These are phyloP conservation scores for Drosophila kurseongensis DNA, from an alignment of 1,140 invertebrate species.

Conservation along the genomic window DNA sequence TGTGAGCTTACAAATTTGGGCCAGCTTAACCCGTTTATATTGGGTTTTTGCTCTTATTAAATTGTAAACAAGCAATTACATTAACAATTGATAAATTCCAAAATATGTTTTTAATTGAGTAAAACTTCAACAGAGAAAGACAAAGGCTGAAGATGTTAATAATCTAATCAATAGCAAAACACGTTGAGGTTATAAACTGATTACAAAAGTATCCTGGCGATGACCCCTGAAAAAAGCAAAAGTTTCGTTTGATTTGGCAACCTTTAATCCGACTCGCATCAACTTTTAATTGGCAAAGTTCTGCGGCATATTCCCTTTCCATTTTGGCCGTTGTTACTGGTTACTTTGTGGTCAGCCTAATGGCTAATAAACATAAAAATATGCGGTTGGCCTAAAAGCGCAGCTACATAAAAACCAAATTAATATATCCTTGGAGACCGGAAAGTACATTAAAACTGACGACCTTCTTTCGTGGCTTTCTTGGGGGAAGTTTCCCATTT, in stretches of 20 bases:
- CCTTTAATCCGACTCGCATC: slow-evolving; percentile 50
- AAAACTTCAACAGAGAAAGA: no score
- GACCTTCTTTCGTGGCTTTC: neutral
- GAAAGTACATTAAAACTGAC: slow-evolving; percentile 55
- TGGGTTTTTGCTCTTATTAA: neutral
- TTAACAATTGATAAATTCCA: no score
- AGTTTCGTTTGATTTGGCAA: slow-evolving; percentile 50
- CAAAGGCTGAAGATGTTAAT: neutral
- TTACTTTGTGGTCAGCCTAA: slow-evolving; percentile 60
- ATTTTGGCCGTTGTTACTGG: slow-evolving; percentile 10
- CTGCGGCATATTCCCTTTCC: neutral
- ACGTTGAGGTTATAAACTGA: neutral
- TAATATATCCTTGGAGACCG: slow-evolving; percentile 81
- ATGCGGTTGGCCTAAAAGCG: slow-evolving; percentile 56
- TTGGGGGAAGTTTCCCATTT: neutral
- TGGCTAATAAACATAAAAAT: slow-evolving; percentile 79
- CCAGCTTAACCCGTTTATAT: no score
- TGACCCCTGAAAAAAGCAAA: neutral
- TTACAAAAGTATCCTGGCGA: neutral
- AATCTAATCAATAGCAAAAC: neutral
- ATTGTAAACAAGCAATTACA: no score
- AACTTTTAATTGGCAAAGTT: slow-evolving; percentile 80
- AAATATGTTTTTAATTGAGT: no score
- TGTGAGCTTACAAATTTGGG: no score
- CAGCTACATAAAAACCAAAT: slow-evolving; percentile 72